These are phyloP conservation scores for Rhincodon typus DNA, from an alignment of 2,797 vertebrate genomes.

Conservation along the genomic window DNA sequence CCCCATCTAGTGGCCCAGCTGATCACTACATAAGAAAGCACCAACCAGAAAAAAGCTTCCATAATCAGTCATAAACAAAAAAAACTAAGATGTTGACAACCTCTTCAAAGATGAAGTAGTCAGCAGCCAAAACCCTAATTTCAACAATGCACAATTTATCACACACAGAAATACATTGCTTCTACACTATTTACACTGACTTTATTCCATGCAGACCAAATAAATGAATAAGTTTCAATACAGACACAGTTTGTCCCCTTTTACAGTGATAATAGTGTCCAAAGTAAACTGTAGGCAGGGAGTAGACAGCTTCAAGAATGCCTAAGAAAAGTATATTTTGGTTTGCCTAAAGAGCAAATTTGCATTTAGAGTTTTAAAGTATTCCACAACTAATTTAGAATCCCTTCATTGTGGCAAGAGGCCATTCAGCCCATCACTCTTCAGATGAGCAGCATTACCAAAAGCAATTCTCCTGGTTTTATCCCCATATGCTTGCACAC, in stretches of 20 bases:
- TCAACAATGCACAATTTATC: neutral
- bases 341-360: too few relatives aligned
- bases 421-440: too few relatives aligned
- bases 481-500: too few relatives aligned
- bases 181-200: neutral
- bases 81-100: neutral
- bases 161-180: neutral
- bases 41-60: neutral
- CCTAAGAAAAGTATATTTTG: neutral
- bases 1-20: slow-evolving; percentile 14
- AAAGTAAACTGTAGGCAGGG: neutral
- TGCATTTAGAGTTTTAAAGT: too few relatives aligned
- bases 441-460: too few relatives aligned
- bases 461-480: too few relatives aligned
- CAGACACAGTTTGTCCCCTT: neutral
- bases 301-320: neutral
- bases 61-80: neutral
- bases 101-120: neutral
- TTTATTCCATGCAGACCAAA: neutral
- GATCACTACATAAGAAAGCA: neutral
- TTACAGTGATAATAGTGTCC: neutral
- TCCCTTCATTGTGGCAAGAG: too few relatives aligned
- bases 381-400: too few relatives aligned
- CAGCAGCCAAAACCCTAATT: neutral
- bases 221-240: neutral